phyloP scores from a whole-genome alignment of 2,797 vertebrate genomes.

The Mormyrus proboscirostris region DNA sequence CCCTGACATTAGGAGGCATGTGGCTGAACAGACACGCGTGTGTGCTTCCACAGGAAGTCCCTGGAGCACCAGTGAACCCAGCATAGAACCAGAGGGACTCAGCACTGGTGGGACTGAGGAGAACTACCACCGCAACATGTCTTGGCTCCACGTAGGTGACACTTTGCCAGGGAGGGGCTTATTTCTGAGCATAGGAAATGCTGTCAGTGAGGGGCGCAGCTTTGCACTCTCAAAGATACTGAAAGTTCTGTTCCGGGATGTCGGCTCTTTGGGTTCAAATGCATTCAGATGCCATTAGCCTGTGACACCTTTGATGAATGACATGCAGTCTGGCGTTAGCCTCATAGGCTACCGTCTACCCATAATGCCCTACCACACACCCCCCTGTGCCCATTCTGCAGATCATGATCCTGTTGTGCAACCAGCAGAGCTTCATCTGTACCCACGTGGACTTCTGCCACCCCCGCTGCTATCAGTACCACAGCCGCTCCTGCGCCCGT shows the following conservation, averaged over 20 bases:
- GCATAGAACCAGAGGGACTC: conserved; percentile 91
- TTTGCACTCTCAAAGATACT: background rate
- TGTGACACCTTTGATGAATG: background rate
- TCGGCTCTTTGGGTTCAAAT: background rate
- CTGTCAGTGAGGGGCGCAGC: background rate
- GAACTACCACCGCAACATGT: conserved; percentile 96
- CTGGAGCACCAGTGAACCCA: conserved; percentile 93
- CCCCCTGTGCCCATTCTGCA: conserved; percentile 40
- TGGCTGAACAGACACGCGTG: background rate
- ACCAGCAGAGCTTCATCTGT: conserved; percentile 98
- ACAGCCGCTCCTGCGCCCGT: conserved; percentile 91
- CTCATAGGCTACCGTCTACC: background rate
- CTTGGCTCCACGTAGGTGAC: conserved; percentile 87
- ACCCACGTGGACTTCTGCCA: conserved; percentile 95
- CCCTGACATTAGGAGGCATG: background rate
- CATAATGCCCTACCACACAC: background rate
- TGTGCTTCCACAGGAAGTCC: conserved; percentile 76
- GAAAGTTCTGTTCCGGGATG: background rate
- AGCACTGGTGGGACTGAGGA: conserved; percentile 79
- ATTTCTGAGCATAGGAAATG: background rate
- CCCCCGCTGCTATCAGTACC: conserved; percentile 94
- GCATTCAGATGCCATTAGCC: background rate
- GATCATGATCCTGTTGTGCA: conserved; percentile 97
- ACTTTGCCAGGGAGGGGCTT: background rate
- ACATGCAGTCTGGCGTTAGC: background rate